These are phyloP conservation scores for Adelphocoris suturalis DNA, from an alignment of 2,888 invertebrate species.

Conservation along the genomic window DNA sequence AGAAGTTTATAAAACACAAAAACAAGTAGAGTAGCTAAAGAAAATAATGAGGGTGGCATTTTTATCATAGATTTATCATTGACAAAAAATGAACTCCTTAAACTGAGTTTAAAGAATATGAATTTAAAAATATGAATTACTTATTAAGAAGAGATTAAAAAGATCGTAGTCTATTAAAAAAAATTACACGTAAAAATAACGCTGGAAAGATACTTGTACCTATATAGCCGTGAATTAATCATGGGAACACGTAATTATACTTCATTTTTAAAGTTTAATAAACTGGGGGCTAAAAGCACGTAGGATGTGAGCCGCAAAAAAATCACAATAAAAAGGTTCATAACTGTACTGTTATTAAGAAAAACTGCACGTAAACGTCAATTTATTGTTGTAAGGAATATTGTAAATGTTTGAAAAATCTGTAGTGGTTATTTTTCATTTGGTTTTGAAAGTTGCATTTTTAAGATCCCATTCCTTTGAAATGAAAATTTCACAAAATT, in stretches of 20 bases:
- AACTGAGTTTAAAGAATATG: neutral
- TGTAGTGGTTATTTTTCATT: neutral
- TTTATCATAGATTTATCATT: neutral
- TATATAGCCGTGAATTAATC: neutral
- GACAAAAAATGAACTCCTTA: neutral
- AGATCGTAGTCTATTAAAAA: no score
- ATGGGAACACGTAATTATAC: neutral
- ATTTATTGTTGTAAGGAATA: constrained; percentile 43
- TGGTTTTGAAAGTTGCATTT: neutral
- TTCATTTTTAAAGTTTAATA: neutral
- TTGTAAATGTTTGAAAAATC: neutral
- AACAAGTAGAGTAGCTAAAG: neutral
- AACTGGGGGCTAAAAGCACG: constrained; percentile 31
- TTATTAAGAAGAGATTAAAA: neutral
- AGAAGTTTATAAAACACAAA: neutral
- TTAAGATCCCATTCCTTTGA: neutral
- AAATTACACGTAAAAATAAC: no score
- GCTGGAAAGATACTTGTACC: neutral
- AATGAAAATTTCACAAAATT: neutral
- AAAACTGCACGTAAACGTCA: constrained; percentile 48
- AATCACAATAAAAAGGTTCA: neutral
- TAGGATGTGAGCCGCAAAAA: constrained; percentile 24
- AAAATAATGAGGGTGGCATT: constrained; percentile 36
- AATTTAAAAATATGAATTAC: neutral
- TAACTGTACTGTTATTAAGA: neutral